Base-by-base conservation (phyloP, 2,113 vertebrate genomes). In the Sturnira hondurensis region DNA sequence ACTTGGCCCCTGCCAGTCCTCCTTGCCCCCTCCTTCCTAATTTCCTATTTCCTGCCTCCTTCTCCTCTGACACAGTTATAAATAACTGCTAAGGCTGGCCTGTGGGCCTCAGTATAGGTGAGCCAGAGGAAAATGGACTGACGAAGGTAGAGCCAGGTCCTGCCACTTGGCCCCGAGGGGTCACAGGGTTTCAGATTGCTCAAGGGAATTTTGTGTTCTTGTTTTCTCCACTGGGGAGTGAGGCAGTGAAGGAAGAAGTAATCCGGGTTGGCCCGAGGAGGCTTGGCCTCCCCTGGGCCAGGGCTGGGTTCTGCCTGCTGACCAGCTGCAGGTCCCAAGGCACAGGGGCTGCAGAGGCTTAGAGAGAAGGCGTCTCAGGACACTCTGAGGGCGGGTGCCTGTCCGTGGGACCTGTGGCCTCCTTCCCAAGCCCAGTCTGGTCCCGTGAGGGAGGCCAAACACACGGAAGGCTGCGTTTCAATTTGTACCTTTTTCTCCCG, bases 21-120 rank as follows among this genome's bases (percentile, higher is more conserved):
- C 77, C 58, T 80, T 6, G 43, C 95, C 80, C 82, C 73, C 87
- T 93, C 94, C 95, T 97, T 95, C 94, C 16, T 95, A 71, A 97
- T 98, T 98, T 98, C 96, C 96, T 97, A 94, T 92, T 98, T 98
- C 98, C 98, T 98, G 98, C 96, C 96, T 97, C 84, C 95, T 91
- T 95, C 96, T 97, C 91, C 91, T 97, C 96, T 98, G 94, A 96
- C 92, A 93, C 7, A 11, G 94, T 97, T 98, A 97, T 98, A 98
- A 98, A 98, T 98, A 98, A 71, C 93, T 54, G 50, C 0, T 0
- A 4, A 84, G 95, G 83, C 81, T 77, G 97, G 96, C 91, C 94
- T 61, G 41, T 36, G 50, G 38, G 78, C 70, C 45, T 77, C 47
- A 47, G 74, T 36, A 20, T 94, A 96, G 97, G 96, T 96, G 96